Percentiles rank a stretch among this genome's conserved stretches.
phyloP scores from a whole-genome alignment of 2,888 invertebrate species.

The Sthenelais limicola region DNA sequence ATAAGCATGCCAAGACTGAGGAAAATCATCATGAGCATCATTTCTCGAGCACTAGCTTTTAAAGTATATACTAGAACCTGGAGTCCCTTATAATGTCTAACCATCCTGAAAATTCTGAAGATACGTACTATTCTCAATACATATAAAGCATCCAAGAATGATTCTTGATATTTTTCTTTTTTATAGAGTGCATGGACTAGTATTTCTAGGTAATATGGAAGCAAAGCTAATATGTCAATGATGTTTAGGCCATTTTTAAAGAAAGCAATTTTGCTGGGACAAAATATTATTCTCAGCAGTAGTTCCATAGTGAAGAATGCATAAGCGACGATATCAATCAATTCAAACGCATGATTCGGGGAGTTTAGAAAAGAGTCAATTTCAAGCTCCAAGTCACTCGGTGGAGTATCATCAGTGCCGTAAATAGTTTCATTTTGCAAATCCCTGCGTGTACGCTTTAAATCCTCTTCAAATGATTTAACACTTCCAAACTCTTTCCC shows the following conservation, averaged over 20 bases:
- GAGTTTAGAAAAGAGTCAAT: background rate
- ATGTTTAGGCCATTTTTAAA: slow-evolving; percentile 64
- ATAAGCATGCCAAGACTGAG: slow-evolving; percentile 69
- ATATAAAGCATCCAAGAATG: slow-evolving; percentile 65
- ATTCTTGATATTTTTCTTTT: slow-evolving; percentile 54
- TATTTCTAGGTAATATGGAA: slow-evolving; percentile 66
- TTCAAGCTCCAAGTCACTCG: too few species aligned
- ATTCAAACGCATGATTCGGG: slow-evolving; percentile 54
- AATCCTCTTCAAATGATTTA: too few species aligned
- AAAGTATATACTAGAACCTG: slow-evolving; percentile 69
- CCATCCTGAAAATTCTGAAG: slow-evolving; percentile 66
- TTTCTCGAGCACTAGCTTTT: slow-evolving; percentile 68
- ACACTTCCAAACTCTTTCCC: too few species aligned
- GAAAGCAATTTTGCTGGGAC: slow-evolving; percentile 63
- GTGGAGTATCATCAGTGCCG: too few species aligned
- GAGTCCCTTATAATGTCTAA: slow-evolving; percentile 67
- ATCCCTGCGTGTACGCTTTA: too few species aligned
- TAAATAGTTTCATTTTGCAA: too few species aligned
- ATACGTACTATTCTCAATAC: slow-evolving; percentile 65
- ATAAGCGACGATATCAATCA: slow-evolving; percentile 65
- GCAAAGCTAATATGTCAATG: slow-evolving; percentile 66
- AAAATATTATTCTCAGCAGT: slow-evolving; percentile 62
- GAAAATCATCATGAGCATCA: slow-evolving; percentile 68
- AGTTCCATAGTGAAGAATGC: slow-evolving; percentile 67
- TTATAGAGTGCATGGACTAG: slow-evolving; percentile 59